Conservation (phyloP, 2,113 vertebrate species). For the Phrynosoma platyrhinos region DNA sequence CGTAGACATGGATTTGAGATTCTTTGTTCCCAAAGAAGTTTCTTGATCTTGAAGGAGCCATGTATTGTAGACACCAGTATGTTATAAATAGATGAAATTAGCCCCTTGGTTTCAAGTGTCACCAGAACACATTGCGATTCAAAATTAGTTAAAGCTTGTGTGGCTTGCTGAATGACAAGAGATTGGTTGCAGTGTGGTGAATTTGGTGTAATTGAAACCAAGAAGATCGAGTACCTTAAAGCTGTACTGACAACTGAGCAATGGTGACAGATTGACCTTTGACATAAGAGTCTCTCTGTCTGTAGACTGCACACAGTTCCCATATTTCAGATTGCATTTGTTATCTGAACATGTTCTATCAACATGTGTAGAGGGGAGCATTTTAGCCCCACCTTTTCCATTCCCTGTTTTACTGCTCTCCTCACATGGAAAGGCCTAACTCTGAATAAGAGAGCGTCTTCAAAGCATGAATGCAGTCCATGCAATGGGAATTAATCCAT, state of each 20-base stretch:
- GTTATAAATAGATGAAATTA: conserved; percentile 18
- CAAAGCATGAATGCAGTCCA: too few relatives aligned
- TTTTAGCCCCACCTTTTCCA: too few relatives aligned
- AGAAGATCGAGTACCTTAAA: conserved; percentile 5
- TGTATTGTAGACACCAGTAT: background rate
- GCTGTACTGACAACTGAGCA: background rate
- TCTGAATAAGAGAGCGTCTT: too few relatives aligned
- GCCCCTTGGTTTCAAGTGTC: conserved; percentile 2
- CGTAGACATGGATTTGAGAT: background rate
- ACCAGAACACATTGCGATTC: background rate
- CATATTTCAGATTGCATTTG: background rate
- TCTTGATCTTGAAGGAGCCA: background rate
- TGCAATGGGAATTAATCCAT: too few relatives aligned
- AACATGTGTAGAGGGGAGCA: too few relatives aligned
- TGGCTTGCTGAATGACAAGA: background rate
- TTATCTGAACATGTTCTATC: too few relatives aligned
- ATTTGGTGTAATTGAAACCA: conserved; percentile 11
- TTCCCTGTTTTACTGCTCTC: too few relatives aligned
- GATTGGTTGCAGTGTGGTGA: background rate
- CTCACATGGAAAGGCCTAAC: too few relatives aligned
- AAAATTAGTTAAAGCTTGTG: conserved; percentile 5
- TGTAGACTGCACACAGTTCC: background rate
- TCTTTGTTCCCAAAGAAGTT: background rate
- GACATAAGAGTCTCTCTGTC: background rate
- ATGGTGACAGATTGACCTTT: background rate